A percentile compares a stretch with the other conserved stretches of the same genome.
Evolutionary conservation across 2,797 vertebrate genomes (phyloP).

Genomic region (Balearica regulorum): DNA sequence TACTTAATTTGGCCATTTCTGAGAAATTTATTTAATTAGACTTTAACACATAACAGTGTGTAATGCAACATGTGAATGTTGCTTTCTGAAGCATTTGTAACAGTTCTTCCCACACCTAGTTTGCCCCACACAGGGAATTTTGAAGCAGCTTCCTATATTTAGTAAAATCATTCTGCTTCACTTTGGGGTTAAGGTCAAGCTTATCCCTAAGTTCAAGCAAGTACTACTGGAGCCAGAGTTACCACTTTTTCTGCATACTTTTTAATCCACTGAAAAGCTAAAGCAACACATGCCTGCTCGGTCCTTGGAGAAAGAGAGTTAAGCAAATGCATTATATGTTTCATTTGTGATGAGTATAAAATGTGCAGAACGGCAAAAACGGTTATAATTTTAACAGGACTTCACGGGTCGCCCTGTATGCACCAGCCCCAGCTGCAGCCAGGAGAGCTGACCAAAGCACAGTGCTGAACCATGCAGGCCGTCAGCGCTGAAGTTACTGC

Average conservation of each 20-base stretch:
- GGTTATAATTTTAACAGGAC: background rate
- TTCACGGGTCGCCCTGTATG: fast-evolving
- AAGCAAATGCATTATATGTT: background rate
- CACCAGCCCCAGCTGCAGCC: background rate
- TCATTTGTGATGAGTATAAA: background rate
- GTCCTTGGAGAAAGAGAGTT: background rate
- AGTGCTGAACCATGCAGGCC: background rate
- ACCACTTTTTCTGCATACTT: background rate
- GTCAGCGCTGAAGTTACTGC: background rate
- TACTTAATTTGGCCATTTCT: background rate
- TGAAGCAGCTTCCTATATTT: background rate
- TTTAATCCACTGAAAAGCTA: background rate
- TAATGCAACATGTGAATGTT: background rate
- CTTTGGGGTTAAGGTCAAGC: background rate
- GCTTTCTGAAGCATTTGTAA: background rate
- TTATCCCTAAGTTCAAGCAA: background rate
- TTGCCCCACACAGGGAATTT: background rate
- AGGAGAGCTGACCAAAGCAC: background rate
- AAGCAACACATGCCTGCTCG: background rate
- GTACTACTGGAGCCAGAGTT: background rate
- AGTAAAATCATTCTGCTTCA: background rate
- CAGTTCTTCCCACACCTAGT: background rate
- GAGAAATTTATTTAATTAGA: background rate
- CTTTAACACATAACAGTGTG: background rate
- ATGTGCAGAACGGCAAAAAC: background rate